A percentile compares a stretch with the other conserved stretches of the same genome.
Evolutionary conservation across 2,113 vertebrate genomes (phyloP).

Genomic region (Seriola quinqueradiata): DNA sequence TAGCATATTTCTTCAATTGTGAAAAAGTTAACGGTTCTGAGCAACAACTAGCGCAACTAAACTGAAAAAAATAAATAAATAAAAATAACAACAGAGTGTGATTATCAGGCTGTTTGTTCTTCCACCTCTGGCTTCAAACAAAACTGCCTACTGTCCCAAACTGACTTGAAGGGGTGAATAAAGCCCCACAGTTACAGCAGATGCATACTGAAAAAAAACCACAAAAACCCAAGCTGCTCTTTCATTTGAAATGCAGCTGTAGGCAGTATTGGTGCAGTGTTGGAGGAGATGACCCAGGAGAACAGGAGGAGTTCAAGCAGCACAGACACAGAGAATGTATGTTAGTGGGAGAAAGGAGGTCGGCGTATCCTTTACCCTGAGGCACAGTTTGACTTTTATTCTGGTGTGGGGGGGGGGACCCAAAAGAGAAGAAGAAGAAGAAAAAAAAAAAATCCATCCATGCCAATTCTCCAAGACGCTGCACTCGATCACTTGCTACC

Average conservation of each 20-base stretch:
- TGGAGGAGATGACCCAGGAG: conserved; percentile 39
- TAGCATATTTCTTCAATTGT: too few species aligned
- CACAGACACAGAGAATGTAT: background rate
- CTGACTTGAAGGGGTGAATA: background rate
- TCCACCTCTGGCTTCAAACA: background rate
- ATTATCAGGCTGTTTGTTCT: background rate
- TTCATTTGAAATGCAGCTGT: conserved; percentile 35
- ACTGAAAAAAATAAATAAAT: too few species aligned
- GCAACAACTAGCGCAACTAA: too few species aligned
- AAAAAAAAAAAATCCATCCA: background rate
- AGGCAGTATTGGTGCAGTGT: conserved; percentile 3
- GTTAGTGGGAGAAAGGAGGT: conserved; percentile 28
- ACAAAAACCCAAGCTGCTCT: background rate
- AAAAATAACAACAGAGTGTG: too few species aligned
- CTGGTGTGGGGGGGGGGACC: background rate
- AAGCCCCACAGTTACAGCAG: background rate
- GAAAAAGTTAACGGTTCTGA: too few species aligned
- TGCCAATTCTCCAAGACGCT: conserved; percentile 8
- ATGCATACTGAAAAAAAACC: background rate
- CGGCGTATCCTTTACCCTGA: conserved; percentile 4
- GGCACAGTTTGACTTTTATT: conserved; percentile 47
- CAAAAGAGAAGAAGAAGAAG: background rate
- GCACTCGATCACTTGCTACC: conserved; percentile 18
- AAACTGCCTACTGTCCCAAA: background rate
- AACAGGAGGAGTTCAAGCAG: conserved; percentile 18